Base-by-base conservation (phyloP, 2,113 vertebrate genomes). In the Clarias macrocephalus region DNA sequence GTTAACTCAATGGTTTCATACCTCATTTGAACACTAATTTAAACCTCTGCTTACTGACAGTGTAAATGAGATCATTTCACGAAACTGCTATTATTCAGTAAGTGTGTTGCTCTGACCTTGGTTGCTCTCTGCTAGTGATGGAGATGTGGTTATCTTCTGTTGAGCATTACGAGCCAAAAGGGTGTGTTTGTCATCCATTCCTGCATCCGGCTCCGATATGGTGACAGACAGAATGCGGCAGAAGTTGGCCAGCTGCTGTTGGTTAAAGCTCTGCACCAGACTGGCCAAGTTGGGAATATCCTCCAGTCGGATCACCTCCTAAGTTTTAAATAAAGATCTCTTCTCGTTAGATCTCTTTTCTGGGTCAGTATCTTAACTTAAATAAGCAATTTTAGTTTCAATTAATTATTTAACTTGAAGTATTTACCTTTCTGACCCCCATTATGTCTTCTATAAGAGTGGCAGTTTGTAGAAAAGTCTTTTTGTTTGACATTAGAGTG, bases 231-330 rank as follows among this genome's bases (percentile, higher is more conserved):
- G 95, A 92, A 99, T 99, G 91, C 98, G 96, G 92, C 98, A 99
- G 95, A 99, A 99, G 95, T 98, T 99, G 48, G 98, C 98, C 85
- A 99, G 96, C 91, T 99, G 98, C 89, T 99, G 98, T 91, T 99
- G 98, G 93, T 99, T 98, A 30, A 99, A 99, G 92, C 97, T 99
- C 92, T 98, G 98, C 52, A 99, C 97, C 87, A 99, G 95, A 86
- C 94, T 96, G 0, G 95, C 96, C 80, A 99, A 95, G 90, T 98
- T 97, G 85, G 98, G 97, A 90, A 99, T 97, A 91, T 98, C 97
- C 83, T 99, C 98, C 91, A 99, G 95, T 66, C 97, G 98, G 89
- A 99, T 98, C 96, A 99, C 98, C 92, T 99, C 98, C 98, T 99
- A 88, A 30, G 56, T 42, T 82, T 82, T 15, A 77, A 56, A 80